These are phyloP conservation scores for Pogonophryne albipinna DNA, from an alignment of 2,797 vertebrate species.

Conservation along the genomic window DNA sequence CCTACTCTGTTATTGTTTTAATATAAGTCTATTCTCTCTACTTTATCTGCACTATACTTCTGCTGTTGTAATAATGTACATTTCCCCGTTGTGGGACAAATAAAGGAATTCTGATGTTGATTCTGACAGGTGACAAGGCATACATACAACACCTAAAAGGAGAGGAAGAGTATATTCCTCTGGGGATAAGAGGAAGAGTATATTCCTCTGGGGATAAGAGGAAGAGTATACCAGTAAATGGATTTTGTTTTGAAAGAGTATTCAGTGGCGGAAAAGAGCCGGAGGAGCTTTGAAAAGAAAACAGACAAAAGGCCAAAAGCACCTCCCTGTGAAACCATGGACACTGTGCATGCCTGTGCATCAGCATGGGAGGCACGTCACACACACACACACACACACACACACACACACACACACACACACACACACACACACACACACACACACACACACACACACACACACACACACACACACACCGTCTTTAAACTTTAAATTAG, in stretches of 20 bases:
- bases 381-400: conserved; percentile 30
- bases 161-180: background rate
- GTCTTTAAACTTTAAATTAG: conserved; percentile 56
- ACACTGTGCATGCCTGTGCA: conserved; percentile 66
- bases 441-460: too few relatives aligned
- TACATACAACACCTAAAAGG: conserved; percentile 12
- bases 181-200: too few relatives aligned
- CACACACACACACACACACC: too few relatives aligned
- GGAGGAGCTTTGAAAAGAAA: conserved; percentile 24
- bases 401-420: conserved; percentile 14
- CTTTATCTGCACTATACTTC: too few relatives aligned
- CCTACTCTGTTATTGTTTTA: too few relatives aligned
- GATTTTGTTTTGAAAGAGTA: conserved; percentile 25
- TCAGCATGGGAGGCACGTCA: conserved; percentile 80
- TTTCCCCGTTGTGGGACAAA: too few relatives aligned
- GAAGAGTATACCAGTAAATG: background rate
- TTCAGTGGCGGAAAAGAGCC: conserved; percentile 14
- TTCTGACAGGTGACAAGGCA: conserved; percentile 38
- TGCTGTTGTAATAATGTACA: too few relatives aligned
- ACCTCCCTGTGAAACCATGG: conserved; percentile 61
- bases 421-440: background rate
- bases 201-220: too few relatives aligned
- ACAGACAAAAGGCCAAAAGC: conserved; percentile 66
- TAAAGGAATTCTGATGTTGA: too few relatives aligned
- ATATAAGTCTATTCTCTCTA: too few relatives aligned